Conservation (phyloP, 2,888 invertebrate genomes). For the Phytoseiulus persimilis region DNA sequence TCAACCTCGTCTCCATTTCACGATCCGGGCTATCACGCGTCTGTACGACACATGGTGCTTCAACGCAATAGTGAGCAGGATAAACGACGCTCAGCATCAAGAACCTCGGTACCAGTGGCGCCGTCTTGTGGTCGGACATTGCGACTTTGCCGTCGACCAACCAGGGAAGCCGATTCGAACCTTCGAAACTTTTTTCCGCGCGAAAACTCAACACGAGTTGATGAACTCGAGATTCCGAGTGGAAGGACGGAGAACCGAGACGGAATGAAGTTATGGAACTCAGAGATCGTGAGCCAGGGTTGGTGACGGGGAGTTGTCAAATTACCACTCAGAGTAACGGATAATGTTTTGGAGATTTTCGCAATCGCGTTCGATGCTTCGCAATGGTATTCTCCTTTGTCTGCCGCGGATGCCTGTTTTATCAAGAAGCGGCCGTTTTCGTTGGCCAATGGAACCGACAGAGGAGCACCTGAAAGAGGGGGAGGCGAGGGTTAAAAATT, state of each 20-base stretch:
- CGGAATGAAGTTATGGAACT: neutral
- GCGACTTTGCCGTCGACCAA: neutral
- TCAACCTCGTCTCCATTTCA: neutral
- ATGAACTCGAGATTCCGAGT: neutral
- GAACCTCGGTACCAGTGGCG: slow-evolving; percentile 22
- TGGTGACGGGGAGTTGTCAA: neutral
- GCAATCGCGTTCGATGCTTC: neutral
- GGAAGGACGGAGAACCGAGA: neutral
- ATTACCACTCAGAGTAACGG: neutral
- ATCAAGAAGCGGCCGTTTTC: neutral
- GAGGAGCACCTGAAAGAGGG: neutral
- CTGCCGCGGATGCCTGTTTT: neutral
- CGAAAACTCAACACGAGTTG: neutral
- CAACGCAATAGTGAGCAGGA: neutral
- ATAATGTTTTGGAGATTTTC: neutral
- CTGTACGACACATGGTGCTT: neutral
- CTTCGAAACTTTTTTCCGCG: neutral
- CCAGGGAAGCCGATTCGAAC: neutral
- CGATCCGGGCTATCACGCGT: neutral
- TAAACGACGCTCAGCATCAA: neutral
- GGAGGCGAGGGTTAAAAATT: neutral
- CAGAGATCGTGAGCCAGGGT: neutral
- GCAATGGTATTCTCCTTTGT: slow-evolving; percentile 13
- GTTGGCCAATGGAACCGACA: neutral
- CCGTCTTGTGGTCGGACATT: slow-evolving; percentile 25